These are phyloP conservation scores for Psophia crepitans DNA, from an alignment of 2,113 vertebrate species.

Conservation along the genomic window DNA sequence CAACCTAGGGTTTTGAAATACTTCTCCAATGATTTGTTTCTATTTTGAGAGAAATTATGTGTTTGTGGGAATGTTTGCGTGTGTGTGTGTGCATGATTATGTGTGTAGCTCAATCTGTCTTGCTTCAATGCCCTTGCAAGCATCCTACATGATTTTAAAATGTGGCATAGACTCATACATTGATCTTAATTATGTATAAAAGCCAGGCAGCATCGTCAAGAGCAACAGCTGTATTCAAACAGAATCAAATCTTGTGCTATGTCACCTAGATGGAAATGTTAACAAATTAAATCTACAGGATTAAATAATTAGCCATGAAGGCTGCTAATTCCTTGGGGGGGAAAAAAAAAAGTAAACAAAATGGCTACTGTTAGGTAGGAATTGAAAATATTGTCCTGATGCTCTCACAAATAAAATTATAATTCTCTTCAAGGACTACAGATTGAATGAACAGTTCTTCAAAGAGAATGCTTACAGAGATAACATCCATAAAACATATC, in stretches of 20 bases:
- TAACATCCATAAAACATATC: not conserved
- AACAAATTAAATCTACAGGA: not conserved
- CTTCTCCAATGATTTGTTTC: not conserved
- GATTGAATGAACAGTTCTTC: not conserved
- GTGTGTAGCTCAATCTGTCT: not conserved
- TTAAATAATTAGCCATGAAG: constrained; percentile 10
- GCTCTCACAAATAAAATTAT: not conserved
- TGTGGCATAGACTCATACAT: not conserved
- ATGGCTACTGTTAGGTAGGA: not conserved
- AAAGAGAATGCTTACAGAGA: not conserved
- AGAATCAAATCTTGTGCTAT: not conserved
- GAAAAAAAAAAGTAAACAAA: not conserved
- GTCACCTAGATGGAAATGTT: not conserved
- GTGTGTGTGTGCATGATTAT: not conserved
- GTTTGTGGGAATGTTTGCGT: not conserved
- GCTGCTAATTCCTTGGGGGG: not conserved
- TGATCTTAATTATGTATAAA: not conserved
- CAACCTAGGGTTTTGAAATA: not conserved
- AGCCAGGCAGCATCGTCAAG: not conserved
- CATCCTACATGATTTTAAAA: not conserved
- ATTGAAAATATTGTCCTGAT: not conserved
- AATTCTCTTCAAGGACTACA: not conserved
- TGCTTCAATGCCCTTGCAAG: not conserved
- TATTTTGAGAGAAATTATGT: not conserved
- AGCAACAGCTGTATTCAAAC: not conserved